These are phyloP conservation scores for Andrena marginata DNA, from an alignment of 2,888 invertebrate genomes.

Conservation along the genomic window DNA sequence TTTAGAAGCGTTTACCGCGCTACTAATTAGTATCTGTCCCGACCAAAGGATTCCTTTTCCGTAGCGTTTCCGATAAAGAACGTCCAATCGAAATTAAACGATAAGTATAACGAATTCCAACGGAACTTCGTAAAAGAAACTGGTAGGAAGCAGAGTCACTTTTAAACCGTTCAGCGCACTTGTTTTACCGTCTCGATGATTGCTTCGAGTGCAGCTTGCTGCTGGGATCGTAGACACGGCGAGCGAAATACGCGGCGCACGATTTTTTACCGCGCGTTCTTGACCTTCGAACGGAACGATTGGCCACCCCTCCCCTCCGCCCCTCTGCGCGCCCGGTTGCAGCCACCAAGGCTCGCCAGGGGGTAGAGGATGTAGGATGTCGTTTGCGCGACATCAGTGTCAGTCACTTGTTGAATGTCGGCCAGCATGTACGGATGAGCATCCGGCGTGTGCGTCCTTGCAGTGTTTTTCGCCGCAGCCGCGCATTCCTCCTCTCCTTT, in stretches of 20 bases:
- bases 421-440: conserved; percentile 67
- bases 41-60: background rate
- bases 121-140: no score
- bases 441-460: conserved; percentile 68
- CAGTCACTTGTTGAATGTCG: conserved; percentile 80
- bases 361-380: conserved; percentile 65
- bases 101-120: background rate
- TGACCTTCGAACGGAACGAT: conserved; percentile 62
- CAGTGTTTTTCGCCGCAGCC: conserved; percentile 64
- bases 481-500: conserved; percentile 59
- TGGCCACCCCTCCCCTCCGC: background rate
- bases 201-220: background rate
- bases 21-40: conserved; percentile 9
- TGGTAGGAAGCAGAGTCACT: conserved; percentile 1
- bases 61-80: background rate
- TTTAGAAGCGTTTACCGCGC: background rate
- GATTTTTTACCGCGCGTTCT: conserved; percentile 51
- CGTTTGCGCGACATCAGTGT: conserved; percentile 72
- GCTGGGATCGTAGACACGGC: conserved; percentile 15
- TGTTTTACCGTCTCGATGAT: conserved; percentile 32
- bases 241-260: background rate
- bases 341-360: conserved; percentile 35
- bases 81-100: background rate
- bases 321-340: background rate
- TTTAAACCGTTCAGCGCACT: conserved; percentile 30